phyloP scores from a whole-genome alignment of 2,797 vertebrate genomes.

The Molossus molossus region DNA sequence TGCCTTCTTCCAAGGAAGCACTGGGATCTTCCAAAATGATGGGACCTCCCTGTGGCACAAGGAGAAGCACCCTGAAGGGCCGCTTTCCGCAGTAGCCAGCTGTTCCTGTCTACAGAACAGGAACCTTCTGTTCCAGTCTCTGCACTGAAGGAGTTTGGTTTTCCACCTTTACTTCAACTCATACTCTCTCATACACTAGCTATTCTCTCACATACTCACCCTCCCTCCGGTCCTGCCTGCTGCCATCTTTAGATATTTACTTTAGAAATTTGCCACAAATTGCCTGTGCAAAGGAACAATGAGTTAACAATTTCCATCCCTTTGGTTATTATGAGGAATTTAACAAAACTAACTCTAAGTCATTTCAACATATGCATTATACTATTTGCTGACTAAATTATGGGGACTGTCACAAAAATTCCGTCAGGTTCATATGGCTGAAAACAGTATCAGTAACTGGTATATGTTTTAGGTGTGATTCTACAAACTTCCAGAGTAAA shows the following conservation, averaged over 20 bases:
- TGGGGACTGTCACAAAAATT: constrained; percentile 7
- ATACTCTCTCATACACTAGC: no score
- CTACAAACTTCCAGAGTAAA: constrained; percentile 36
- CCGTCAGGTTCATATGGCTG: background rate
- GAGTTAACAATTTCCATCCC: background rate
- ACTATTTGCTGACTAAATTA: background rate
- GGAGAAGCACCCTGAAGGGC: no score
- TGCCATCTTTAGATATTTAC: constrained; percentile 12
- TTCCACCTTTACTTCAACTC: no score
- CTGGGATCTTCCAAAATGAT: no score
- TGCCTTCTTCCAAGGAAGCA: no score
- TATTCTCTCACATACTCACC: no score
- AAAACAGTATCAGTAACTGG: background rate
- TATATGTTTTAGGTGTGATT: background rate
- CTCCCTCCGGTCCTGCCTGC: no score
- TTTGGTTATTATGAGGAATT: constrained; percentile 17
- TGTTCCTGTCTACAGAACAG: no score
- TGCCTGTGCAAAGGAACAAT: background rate
- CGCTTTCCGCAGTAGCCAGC: no score
- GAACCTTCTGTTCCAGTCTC: no score
- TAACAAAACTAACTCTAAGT: constrained; percentile 35
- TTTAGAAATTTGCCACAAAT: background rate
- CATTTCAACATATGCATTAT: background rate
- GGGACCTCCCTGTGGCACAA: no score
- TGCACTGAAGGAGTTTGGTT: no score